Evolutionary conservation across 2,113 vertebrate genomes (phyloP).

Genomic region (Amazona vittata): DNA sequence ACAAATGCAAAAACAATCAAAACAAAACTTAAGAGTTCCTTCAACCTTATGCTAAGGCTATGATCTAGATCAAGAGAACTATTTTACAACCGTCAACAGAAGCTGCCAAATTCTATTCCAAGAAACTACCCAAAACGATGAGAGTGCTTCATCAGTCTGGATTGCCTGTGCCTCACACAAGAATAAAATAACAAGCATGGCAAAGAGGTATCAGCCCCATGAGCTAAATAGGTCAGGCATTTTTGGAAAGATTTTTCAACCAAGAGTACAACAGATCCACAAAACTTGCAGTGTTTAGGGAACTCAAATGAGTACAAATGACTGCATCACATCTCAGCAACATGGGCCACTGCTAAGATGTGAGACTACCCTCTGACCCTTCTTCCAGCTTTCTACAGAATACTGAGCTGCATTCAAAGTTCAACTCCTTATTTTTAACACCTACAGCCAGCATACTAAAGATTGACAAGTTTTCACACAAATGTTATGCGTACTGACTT

Average conservation of each 20-base stretch:
- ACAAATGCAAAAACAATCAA: not conserved
- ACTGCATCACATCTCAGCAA: not conserved
- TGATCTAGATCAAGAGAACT: not conserved
- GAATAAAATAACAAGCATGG: not conserved
- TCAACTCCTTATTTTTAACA: not conserved
- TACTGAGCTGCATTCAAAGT: not conserved
- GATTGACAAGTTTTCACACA: not conserved
- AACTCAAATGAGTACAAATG: not conserved
- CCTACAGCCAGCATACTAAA: not conserved
- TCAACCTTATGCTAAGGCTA: not conserved
- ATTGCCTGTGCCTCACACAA: not conserved
- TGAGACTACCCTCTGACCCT: not conserved
- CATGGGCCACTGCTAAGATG: not conserved
- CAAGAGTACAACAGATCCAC: not conserved
- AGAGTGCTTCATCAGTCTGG: not conserved
- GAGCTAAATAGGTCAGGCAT: not conserved
- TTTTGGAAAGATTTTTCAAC: not conserved
- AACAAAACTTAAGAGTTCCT: not conserved
- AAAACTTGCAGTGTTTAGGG: not conserved
- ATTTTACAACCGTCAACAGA: not conserved
- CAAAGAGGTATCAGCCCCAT: not conserved
- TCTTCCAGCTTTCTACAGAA: not conserved
- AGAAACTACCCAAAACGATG: not conserved
- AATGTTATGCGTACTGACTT: not conserved
- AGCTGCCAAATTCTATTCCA: not conserved